Base-by-base conservation (phyloP, 2,113 vertebrate species). In the Phalacrocorax brasilianus region DNA sequence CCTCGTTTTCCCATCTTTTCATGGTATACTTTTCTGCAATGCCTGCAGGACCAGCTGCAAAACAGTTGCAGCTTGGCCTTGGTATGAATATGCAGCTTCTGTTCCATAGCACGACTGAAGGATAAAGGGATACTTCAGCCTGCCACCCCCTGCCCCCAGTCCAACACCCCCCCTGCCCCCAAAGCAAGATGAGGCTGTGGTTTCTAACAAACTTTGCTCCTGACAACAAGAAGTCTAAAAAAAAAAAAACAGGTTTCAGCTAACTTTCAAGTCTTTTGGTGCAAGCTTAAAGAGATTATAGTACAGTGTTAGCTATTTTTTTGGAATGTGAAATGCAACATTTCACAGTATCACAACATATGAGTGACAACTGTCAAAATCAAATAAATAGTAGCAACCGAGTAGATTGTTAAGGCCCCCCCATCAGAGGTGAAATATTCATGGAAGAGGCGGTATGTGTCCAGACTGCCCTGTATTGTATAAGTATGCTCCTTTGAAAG, bases 1-100 rank as follows among this genome's bases (percentile, higher is more conserved):
- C 91, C 88, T 72, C 50, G 44, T 91, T 94, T 94, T 92, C 40
- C 56, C 53, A 24, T 75, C 75, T 95, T 71, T 92, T 96, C 61
- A 23, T 38, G 27, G 28, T 35, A 33, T 30, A 12, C 56, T 81
- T 84, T 35, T 19, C 56, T 95, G 70, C 61, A 92, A 4, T 78
- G 76, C 30, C 70, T 92, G 52, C 73, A 89, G 82, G 70, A 81
- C 52, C 38, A 78, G 73, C 80, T 95, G 80, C 70, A 75, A 81
- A 95, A 44, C n/a, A 68, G 23, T 19, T 55, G 53, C 73, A 74
- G 35, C 49, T 94, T 93, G 20, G 42, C 47, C 59, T 53, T 90
- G 32, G 63, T 88, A 72, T 18, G 38, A 91, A 70, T 88, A 59
- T 72, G 45, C 40, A 89, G 68, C 65, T 97, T 89, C 73, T 93